Base-by-base conservation (phyloP, 1,140 invertebrate species). In the Glossosoma conforme region DNA sequence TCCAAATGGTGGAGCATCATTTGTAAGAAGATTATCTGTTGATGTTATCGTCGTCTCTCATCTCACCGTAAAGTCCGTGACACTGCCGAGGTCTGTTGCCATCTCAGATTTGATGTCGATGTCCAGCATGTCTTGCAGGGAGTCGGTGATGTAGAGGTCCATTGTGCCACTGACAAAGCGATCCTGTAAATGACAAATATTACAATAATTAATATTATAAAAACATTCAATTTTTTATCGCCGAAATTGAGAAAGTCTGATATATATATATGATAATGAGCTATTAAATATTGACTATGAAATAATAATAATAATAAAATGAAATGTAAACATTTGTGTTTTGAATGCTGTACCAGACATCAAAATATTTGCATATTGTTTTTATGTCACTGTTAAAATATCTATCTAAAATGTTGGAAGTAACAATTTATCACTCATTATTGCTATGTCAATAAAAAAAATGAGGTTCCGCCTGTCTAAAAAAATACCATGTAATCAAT, bases 91-190 rank as follows among this genome's bases (percentile, higher is more conserved):
- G 33, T 87, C 80, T 42, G 81, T 82, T 30, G 87, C 86, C 54
- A 89, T 85, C 64, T 89, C 87, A 38, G 81, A 83, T 59, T 89
- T 87, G 20, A 90, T 89, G 62, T 90, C 87, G 61, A 87, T 84
- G 61, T 83, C 87, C 49, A 90, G 76, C 82, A 91, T 89, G 60
- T 80, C 78, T 62, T 86, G 84, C 62, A 87, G 75, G 8, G 84
- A 85, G 61, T 80, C 78, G 9, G 77, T 79, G 53, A 79, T 78
- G 61, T 79, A 80, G 51, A 79, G 68, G 62, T 80, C 78, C 68
- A 79, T 55, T n/a, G 66, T 79, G 14, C 47, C 41, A 42, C 66
- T 65, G 42, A 76, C 73, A 58, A 71, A 73, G 56, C 69, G 72
- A 60, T 69, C 69, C 77, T 80, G 64, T 18, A 72, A 70, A 35